These are phyloP conservation scores for Gari tellinella DNA, from an alignment of 2,888 invertebrate species.

Conservation along the genomic window DNA sequence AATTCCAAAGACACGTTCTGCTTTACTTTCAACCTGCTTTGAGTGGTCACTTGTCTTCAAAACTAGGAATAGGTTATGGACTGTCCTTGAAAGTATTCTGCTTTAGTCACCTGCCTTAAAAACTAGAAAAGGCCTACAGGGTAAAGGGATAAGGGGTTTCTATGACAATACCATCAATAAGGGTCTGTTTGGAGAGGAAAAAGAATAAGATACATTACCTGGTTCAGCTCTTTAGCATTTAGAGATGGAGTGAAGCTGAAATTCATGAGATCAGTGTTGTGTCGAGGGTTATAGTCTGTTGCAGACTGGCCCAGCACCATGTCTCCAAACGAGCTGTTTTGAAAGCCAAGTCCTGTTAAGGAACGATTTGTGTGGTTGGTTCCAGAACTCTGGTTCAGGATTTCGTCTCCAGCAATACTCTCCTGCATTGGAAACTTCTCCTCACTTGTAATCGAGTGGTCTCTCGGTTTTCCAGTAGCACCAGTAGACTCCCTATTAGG, in stretches of 20 bases:
- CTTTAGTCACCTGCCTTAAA: too few species aligned
- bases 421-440: slow-evolving; percentile 54
- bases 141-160: too few species aligned
- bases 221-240: not conserved
- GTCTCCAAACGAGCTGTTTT: slow-evolving; percentile 18
- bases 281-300: not conserved
- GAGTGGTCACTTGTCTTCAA: too few species aligned
- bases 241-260: slow-evolving; percentile 16
- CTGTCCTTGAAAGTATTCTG: too few species aligned
- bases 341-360: slow-evolving; percentile 37
- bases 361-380: not conserved
- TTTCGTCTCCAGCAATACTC: slow-evolving; percentile 23
- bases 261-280: slow-evolving; percentile 22
- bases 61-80: too few species aligned
- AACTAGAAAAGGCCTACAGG: too few species aligned
- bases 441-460: not conserved
- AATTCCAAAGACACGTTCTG: too few species aligned
- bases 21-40: too few species aligned
- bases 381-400: slow-evolving; percentile 7
- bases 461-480: not conserved
- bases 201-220: too few species aligned
- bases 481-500: not conserved
- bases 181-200: too few species aligned
- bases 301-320: slow-evolving; percentile 30
- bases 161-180: too few species aligned